These are phyloP conservation scores for Cydia amplana DNA, from an alignment of 1,140 invertebrate species.

Conservation along the genomic window DNA sequence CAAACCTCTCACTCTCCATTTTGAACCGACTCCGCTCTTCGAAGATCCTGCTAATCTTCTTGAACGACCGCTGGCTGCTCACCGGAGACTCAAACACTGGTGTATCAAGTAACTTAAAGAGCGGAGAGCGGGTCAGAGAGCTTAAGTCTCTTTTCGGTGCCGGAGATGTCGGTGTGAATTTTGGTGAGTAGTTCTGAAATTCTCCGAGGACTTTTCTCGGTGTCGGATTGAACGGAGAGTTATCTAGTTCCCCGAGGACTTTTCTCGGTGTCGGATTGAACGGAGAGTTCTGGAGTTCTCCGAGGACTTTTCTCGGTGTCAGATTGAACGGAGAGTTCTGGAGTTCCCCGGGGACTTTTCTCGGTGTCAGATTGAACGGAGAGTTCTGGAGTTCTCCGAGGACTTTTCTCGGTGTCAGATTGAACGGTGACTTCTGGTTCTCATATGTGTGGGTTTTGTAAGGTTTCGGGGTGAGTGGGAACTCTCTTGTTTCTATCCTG, in stretches of 20 bases:
- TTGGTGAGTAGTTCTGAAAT: not conserved
- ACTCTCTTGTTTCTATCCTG: not conserved
- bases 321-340: not conserved
- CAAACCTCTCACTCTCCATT: slow-evolving; percentile 64
- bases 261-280: not conserved
- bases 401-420: not conserved
- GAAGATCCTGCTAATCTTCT: slow-evolving; percentile 54
- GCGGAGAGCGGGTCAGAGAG: not conserved
- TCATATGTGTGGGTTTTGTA: not conserved
- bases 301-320: not conserved
- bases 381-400: not conserved
- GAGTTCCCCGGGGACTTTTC: not conserved
- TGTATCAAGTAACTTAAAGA: not conserved
- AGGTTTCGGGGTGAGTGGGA: not conserved
- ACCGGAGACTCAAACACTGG: slow-evolving; percentile 36
- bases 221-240: not conserved
- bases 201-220: not conserved
- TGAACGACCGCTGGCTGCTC: slow-evolving; percentile 42
- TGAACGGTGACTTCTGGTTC: not conserved
- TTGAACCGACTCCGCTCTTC: slow-evolving; percentile 66
- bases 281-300: not conserved
- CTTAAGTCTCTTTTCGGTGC: slow-evolving; percentile 31
- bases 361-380: not conserved
- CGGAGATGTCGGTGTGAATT: slow-evolving; percentile 35
- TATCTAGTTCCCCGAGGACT: not conserved